Percentiles rank a stretch among this genome's conserved stretches.
Evolutionary conservation across 2,888 invertebrate genomes (phyloP).

Genomic region (Heteropelma amictum): DNA sequence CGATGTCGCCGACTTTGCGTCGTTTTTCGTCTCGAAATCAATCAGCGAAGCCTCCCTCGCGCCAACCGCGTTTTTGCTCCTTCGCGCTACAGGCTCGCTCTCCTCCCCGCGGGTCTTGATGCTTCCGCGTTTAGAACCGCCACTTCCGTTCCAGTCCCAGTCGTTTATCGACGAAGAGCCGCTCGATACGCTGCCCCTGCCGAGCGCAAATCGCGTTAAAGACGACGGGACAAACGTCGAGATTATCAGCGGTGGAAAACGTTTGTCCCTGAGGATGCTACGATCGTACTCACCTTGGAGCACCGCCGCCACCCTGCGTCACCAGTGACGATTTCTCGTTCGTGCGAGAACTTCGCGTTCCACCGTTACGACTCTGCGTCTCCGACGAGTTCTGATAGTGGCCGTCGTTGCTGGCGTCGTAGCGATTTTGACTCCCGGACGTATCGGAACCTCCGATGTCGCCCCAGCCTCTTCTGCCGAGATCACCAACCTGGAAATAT

Average conservation of each 20-base stretch:
- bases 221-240: background rate
- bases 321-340: constrained; percentile 74
- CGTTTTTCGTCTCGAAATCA: constrained; percentile 69
- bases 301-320: constrained; percentile 57
- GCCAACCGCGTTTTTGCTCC: no score
- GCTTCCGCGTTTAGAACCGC: constrained; percentile 53
- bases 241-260: background rate
- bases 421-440: constrained; percentile 69
- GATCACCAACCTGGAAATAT: constrained; percentile 81
- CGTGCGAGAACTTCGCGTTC: constrained; percentile 64
- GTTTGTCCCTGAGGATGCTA: background rate
- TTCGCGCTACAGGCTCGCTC: constrained; percentile 54
- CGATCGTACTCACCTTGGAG: constrained; percentile 58
- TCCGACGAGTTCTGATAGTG: constrained; percentile 72
- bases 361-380: constrained; percentile 65
- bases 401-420: constrained; percentile 65
- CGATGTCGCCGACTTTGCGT: constrained; percentile 57
- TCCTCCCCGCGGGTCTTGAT: constrained; percentile 58
- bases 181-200: constrained; percentile 62
- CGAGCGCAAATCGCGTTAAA: background rate
- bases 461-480: constrained; percentile 84
- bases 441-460: constrained; percentile 81
- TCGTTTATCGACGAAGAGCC: constrained; percentile 63
- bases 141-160: constrained; percentile 73
- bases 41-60: constrained; percentile 70